phyloP scores from a whole-genome alignment of 2,113 vertebrate species.

The Megaleporinus macrocephalus region DNA sequence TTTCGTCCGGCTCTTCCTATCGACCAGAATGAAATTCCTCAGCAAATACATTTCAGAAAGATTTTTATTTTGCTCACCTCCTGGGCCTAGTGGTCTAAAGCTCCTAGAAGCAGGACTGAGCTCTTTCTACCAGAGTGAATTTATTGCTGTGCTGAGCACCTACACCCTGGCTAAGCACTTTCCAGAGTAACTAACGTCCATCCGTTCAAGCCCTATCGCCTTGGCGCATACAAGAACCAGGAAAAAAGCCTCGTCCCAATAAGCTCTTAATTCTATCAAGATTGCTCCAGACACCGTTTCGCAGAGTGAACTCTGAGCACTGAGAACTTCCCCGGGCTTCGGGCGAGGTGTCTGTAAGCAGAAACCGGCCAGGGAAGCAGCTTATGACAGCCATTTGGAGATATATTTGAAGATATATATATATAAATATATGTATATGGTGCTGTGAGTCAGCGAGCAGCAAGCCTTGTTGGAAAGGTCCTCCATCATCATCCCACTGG shows the following conservation, averaged over 20 bases:
- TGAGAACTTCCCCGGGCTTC: conserved; percentile 29
- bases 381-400: conserved; percentile 66
- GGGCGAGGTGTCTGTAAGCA: conserved; percentile 70
- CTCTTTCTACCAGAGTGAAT: neutral
- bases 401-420: too few species aligned
- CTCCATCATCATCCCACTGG: conserved; percentile 77
- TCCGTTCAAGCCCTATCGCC: conserved; percentile 34
- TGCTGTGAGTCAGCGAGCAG: conserved; percentile 81
- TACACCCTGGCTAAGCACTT: conserved; percentile 27
- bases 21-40: conserved; percentile 29
- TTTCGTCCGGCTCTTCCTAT: conserved; percentile 34
- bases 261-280: conserved; percentile 6
- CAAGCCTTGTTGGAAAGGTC: conserved; percentile 75
- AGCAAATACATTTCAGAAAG: conserved; percentile 25
- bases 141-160: conserved; percentile 12
- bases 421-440: too few species aligned
- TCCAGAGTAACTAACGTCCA: neutral
- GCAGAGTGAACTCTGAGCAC: conserved; percentile 1
- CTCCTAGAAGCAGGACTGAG: neutral
- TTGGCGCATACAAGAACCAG: conserved; percentile 2
- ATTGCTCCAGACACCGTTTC: conserved; percentile 36
- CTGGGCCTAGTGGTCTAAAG: conserved; percentile 27
- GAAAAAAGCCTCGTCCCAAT: neutral
- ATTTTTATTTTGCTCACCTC: conserved; percentile 14
- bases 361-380: conserved; percentile 63